Evolutionary conservation across 2,113 vertebrate genomes (phyloP), one percentile per base, ranked within the genome.

Genomic region (Heterocephalus glaber): DNA sequence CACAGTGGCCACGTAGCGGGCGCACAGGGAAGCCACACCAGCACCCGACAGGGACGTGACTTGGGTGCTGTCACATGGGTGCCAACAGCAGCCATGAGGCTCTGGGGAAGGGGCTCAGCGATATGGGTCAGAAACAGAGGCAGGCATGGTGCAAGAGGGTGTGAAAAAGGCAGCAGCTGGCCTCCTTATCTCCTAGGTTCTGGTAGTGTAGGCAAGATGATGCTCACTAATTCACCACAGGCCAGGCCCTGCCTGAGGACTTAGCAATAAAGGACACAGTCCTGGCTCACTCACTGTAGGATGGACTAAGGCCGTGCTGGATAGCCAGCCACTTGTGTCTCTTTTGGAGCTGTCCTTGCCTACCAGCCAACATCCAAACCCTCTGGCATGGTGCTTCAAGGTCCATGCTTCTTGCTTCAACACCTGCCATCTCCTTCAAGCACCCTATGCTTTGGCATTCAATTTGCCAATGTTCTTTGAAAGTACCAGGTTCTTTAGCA

Each of bases 131-230:
- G 49, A 20, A n/a, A n/a, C 66, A 20, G 61, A 83, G 66, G 74
- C 4, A 35, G 83, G 38, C 24, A 0, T 4, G 30, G 6, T 10
- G 33, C 2, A 17, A 11, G 80, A 52, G 76, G 47, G 13, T 14
- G 58, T 44, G 19, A 65, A 72, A 2, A 58, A 35, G n/a, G 76
- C n/a, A 49, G 7, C 13, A 9, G n/a, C 33, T 2, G 86, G 89
- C 91, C 92, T 91, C 91, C 96, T 94, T 84, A 66, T 97, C 97
- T 97, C 95, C 96, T 97, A 90, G 97, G 94, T 98, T 98, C 95
- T 97, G 97, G 97, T 96, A 98, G 98, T 96, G 96, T 96, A 95
- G 98, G 92, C 96, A 98, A 96, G 85, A 90, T 91, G 89, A 93
- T 77, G 80, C 74, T 97, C 97, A 98, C 94, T 77, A 86, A 96